phyloP scores from a whole-genome alignment of 2,113 vertebrate species.

The Etheostoma spectabile region DNA sequence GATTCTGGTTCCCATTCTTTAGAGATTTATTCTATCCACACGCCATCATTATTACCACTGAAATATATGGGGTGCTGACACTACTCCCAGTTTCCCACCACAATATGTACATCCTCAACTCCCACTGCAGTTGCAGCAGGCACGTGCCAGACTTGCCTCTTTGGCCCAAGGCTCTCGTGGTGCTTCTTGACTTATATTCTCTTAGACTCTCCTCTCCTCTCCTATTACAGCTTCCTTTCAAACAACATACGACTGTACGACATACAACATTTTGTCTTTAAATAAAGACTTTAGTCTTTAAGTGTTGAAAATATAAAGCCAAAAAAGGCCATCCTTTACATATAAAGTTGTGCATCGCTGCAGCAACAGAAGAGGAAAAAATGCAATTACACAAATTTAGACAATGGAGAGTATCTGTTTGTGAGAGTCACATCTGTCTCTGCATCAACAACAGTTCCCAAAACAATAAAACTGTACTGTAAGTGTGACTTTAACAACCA shows the following conservation, averaged over 20 bases:
- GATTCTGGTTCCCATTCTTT: background rate
- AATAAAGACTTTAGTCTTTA: background rate
- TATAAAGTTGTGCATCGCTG: background rate
- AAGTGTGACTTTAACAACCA: background rate
- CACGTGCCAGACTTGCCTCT: constrained; percentile 28
- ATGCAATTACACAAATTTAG: background rate
- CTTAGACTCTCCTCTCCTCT: background rate
- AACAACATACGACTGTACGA: background rate
- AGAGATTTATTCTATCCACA: background rate
- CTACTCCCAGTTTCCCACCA: constrained; percentile 9
- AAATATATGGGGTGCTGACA: constrained; percentile 5
- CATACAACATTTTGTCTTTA: background rate
- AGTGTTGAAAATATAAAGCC: constrained; percentile 23
- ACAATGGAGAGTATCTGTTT: background rate
- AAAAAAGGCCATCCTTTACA: background rate
- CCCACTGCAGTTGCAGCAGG: constrained; percentile 17
- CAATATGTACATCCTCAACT: constrained; percentile 26
- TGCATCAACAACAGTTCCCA: constrained; percentile 4
- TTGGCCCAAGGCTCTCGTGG: constrained; percentile 2
- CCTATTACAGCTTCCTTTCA: constrained; percentile 49
- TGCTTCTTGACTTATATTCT: constrained; percentile 59
- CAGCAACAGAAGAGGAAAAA: background rate
- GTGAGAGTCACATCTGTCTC: background rate
- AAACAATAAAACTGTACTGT: background rate
- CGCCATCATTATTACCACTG: background rate